A percentile compares a stretch with the other conserved stretches of the same genome.
Evolutionary conservation across 92 coral and sea anemone species (phyloP).

Genomic region (Umimayanthus kanabou): DNA sequence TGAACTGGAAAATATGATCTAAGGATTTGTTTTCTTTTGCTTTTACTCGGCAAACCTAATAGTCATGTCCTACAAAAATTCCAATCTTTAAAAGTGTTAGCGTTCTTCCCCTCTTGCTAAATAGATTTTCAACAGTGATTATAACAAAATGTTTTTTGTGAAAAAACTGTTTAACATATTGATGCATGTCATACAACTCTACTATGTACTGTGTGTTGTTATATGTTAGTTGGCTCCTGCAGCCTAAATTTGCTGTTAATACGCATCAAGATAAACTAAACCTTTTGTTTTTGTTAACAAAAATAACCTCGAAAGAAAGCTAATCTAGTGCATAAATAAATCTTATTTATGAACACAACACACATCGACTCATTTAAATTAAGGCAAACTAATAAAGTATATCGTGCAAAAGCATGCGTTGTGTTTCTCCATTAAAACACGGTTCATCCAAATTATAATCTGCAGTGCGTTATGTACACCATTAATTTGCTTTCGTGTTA

Average conservation of each 20-base stretch:
- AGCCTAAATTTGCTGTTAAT: background rate
- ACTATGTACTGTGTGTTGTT: background rate
- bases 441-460: background rate
- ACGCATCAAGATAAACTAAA: background rate
- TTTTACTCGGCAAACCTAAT: no score
- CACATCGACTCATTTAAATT: background rate
- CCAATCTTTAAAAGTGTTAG: background rate
- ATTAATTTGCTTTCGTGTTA: conserved; percentile 40
- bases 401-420: background rate
- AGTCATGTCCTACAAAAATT: background rate
- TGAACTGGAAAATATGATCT: no score
- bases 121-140: no score
- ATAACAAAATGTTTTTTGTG: background rate
- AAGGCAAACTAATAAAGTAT: background rate
- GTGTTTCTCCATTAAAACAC: background rate
- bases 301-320: no score
- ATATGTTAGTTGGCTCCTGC: background rate
- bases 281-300: background rate
- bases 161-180: background rate
- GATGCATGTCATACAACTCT: background rate
- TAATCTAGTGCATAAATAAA: background rate
- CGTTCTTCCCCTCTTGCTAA: background rate
- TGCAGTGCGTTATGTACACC: conserved; percentile 14
- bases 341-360: background rate
- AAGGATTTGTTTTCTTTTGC: background rate